These are phyloP conservation scores for Gadopsis bispinosus DNA, from an alignment of 2,797 vertebrate species.

Conservation along the genomic window DNA sequence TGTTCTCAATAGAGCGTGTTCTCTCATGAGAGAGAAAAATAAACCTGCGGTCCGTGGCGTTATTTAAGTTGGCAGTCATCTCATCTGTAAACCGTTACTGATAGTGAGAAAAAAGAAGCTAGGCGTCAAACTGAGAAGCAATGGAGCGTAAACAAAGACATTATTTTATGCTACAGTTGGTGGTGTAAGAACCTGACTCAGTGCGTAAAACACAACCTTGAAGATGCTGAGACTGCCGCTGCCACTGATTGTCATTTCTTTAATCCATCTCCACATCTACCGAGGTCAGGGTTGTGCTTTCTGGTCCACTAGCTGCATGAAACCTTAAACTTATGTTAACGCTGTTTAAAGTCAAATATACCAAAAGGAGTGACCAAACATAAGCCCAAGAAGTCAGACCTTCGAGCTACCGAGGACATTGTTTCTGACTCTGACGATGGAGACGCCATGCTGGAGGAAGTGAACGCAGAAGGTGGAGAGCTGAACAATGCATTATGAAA, in stretches of 20 bases:
- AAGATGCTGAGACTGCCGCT: conserved; percentile 10
- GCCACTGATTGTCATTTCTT: conserved; percentile 2
- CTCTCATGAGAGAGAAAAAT: conserved; percentile 25
- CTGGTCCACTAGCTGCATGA: conserved; percentile 7
- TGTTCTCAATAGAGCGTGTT: conserved; percentile 21
- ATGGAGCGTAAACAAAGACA: conserved; percentile 48
- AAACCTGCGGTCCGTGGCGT: conserved; percentile 34
- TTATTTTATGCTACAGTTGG: conserved; percentile 41
- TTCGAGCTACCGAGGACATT: too few relatives aligned
- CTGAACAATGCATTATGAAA: too few relatives aligned
- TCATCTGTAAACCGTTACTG: conserved; percentile 61
- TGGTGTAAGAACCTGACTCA: conserved; percentile 24
- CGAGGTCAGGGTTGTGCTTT: conserved; percentile 26
- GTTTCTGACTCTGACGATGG: too few relatives aligned
- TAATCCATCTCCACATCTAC: conserved; percentile 1
- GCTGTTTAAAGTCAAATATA: too few relatives aligned
- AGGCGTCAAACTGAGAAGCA: conserved; percentile 52
- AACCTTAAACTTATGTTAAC: background rate
- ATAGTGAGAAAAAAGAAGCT: conserved; percentile 41
- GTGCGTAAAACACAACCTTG: conserved; percentile 26
- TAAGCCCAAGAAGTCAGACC: too few relatives aligned
- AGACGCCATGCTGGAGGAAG: too few relatives aligned
- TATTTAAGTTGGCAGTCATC: conserved; percentile 62
- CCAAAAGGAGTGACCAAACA: too few relatives aligned
- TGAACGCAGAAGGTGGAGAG: too few relatives aligned